Percentiles rank a stretch among this genome's conserved stretches.
These are phyloP conservation scores for Oncorhynchus keta DNA, from an alignment of 2,113 vertebrate genomes.

Conservation along the genomic window DNA sequence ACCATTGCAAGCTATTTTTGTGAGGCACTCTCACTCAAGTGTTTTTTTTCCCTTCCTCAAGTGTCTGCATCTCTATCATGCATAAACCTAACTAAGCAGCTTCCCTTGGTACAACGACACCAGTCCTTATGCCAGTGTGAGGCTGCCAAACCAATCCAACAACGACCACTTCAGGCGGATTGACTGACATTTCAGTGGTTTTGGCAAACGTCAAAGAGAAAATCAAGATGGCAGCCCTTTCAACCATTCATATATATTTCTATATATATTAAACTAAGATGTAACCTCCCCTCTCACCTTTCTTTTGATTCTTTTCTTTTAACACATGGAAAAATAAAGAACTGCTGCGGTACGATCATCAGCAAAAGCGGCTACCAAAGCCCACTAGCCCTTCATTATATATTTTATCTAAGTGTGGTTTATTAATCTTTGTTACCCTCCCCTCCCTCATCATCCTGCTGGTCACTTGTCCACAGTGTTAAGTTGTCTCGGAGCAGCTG, in stretches of 20 bases:
- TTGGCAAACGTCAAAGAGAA: slow-evolving; percentile 99
- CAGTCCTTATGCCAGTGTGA: slow-evolving; percentile 90
- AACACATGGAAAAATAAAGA: slow-evolving; percentile 98
- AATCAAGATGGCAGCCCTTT: slow-evolving; percentile 88
- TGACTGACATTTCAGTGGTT: slow-evolving; percentile 92
- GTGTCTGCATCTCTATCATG: slow-evolving; percentile 75
- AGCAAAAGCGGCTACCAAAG: slow-evolving; percentile 92
- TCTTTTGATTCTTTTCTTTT: slow-evolving; percentile 76
- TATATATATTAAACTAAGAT: slow-evolving; percentile 85
- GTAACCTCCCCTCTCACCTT: slow-evolving; percentile 79
- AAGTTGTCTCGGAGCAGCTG: slow-evolving; percentile 99
- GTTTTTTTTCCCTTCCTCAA: slow-evolving; percentile 59
- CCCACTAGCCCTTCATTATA: slow-evolving; percentile 77
- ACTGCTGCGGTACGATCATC: slow-evolving; percentile 94
- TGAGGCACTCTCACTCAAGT: slow-evolving; percentile 77
- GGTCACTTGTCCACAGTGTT: slow-evolving; percentile 99
- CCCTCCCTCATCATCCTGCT: slow-evolving; percentile 97
- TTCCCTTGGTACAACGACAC: slow-evolving; percentile 86
- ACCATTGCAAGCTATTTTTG: slow-evolving; percentile 79
- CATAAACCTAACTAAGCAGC: slow-evolving; percentile 93
- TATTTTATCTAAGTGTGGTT: slow-evolving; percentile 43
- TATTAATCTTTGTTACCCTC: slow-evolving; percentile 89
- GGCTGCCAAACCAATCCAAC: slow-evolving; percentile 90
- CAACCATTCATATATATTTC: slow-evolving; percentile 74
- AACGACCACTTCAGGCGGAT: slow-evolving; percentile 82